phyloP scores from a whole-genome alignment of 2,888 invertebrate species.

The Drosophila pseudotakahashii region DNA sequence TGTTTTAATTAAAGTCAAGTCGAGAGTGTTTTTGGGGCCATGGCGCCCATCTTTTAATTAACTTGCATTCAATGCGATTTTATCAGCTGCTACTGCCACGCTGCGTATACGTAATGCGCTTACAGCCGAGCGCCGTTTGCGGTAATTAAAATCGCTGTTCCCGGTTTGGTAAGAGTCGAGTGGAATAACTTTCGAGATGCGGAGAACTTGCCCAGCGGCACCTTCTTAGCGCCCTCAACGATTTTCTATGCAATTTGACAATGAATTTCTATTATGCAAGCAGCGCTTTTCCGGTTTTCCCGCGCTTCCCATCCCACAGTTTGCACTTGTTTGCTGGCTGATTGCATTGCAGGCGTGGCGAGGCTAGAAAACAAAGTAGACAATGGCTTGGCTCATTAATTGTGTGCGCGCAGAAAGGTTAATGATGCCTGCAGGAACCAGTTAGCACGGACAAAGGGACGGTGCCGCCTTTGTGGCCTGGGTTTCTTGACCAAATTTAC shows the following conservation, averaged over 20 bases:
- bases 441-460: constrained; percentile 17
- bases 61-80: constrained; percentile 72
- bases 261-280: constrained; percentile 76
- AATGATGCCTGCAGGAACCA: constrained; percentile 68
- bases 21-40: constrained; percentile 24
- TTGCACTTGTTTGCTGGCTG: constrained; percentile 66
- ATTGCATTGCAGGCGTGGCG: constrained; percentile 46
- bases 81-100: constrained; percentile 65
- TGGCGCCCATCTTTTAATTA: constrained; percentile 67
- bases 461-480: constrained; percentile 12
- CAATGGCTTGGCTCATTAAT: constrained; percentile 59
- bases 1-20: constrained; percentile 70
- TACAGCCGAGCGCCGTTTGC: constrained; percentile 62
- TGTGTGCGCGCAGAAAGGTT: constrained; percentile 60
- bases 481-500: constrained; percentile 8
- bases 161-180: constrained; percentile 17
- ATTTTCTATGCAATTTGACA: constrained; percentile 81
- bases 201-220: constrained; percentile 52
- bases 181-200: constrained; percentile 51
- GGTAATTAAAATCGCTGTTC: constrained; percentile 71
- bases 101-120: constrained; percentile 74
- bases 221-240: constrained; percentile 53
- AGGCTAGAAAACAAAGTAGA: constrained; percentile 55
- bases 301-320: constrained; percentile 24
- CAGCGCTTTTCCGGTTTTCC: constrained; percentile 29